phyloP scores from a whole-genome alignment of 2,113 vertebrate genomes.

The Turdus rufiventris region DNA sequence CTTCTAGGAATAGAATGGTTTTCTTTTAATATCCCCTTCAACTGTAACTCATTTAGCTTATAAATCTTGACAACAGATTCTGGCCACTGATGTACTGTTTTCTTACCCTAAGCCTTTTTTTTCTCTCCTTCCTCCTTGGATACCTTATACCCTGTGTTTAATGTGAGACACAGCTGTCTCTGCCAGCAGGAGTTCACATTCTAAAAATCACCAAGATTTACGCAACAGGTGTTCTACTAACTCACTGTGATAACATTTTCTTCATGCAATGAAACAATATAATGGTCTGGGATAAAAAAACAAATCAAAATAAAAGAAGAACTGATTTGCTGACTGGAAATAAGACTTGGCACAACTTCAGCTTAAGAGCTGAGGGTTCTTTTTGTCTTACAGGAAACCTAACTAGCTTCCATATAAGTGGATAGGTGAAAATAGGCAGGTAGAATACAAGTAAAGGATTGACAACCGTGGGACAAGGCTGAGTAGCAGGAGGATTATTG shows the following conservation, averaged over 20 bases:
- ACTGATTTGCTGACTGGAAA: background rate
- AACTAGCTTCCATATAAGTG: background rate
- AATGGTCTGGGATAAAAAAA: background rate
- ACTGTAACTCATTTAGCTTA: background rate
- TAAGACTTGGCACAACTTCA: background rate
- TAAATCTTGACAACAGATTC: conserved; percentile 22
- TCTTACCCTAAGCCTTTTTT: background rate
- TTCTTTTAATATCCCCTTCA: conserved; percentile 30
- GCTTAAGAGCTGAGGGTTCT: background rate
- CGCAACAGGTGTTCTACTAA: conserved; percentile 50
- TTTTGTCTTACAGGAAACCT: background rate
- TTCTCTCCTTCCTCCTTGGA: conserved; percentile 14
- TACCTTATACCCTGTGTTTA: conserved; percentile 39
- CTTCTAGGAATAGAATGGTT: conserved; percentile 35
- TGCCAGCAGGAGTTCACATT: conserved; percentile 43
- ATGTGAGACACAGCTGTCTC: conserved; percentile 52
- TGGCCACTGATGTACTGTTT: conserved; percentile 13
- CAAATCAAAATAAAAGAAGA: conserved; percentile 6
- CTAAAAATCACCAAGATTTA: conserved; percentile 52
- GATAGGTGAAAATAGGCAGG: background rate
- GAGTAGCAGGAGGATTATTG: background rate
- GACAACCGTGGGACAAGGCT: background rate
- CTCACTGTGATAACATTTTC: background rate
- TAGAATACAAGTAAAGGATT: background rate
- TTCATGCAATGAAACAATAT: conserved; percentile 16